Percentiles rank a stretch among this genome's conserved stretches.
Evolutionary conservation across 2,113 vertebrate species (phyloP).

Genomic region (Sapayoa aenigma): DNA sequence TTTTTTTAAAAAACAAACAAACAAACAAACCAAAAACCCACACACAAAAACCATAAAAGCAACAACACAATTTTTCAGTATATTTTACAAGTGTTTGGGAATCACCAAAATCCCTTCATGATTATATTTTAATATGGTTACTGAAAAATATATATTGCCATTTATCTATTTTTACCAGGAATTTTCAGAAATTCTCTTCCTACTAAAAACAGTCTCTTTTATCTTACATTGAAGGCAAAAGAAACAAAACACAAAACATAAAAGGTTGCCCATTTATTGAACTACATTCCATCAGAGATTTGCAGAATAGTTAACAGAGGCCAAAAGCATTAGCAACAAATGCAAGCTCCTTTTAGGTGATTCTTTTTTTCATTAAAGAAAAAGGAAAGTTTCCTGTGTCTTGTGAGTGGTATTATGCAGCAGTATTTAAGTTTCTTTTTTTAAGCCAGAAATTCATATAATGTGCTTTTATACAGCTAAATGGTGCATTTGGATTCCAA

Average conservation of each 20-base stretch:
- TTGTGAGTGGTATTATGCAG: background rate
- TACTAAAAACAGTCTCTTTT: background rate
- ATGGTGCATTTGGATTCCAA: background rate
- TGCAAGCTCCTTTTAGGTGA: background rate
- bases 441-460: background rate
- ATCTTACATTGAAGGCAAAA: conserved; percentile 13
- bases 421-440: background rate
- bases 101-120: background rate
- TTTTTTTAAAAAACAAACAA: background rate
- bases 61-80: background rate
- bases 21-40: no score
- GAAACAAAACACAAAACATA: background rate
- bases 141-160: background rate
- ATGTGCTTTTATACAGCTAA: background rate
- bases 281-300: background rate
- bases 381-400: background rate
- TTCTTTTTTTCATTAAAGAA: conserved; percentile 1
- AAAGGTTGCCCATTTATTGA: background rate
- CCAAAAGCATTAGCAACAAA: conserved; percentile 1
- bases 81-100: background rate
- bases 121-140: background rate
- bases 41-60: rapidly evolving
- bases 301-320: background rate
- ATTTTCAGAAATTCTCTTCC: background rate
- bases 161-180: background rate